Base-by-base conservation (phyloP, 2,888 invertebrate species). In the Blastobasis lacticolella region DNA sequence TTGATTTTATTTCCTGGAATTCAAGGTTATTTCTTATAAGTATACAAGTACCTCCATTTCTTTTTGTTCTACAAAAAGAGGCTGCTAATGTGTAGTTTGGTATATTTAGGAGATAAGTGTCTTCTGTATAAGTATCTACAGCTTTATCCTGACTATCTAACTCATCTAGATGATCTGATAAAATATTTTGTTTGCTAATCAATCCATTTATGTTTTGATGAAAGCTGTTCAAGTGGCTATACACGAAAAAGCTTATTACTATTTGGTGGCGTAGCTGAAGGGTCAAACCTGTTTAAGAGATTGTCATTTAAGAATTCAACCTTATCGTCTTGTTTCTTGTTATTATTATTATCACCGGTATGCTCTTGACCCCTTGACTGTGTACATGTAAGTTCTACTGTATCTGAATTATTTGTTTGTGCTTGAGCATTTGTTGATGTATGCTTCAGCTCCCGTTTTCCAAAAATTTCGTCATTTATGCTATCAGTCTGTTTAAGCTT, bases 291-390 rank as follows among this genome's bases (percentile, higher is more conserved):
- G 23, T 23, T 23, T 23, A 23, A 23, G 23, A 23, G 23, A 3
- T 23, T 23, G 23, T 23, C 23, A 23, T 23, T 23, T 23, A 23
- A 23, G 23, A 23, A 3, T 23, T 23, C 23, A 23, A 23, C 23
- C 23, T 23, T 23, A 23, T 23, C 23, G 23, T 23, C 23, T 23
- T 23, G 23, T 23, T 23, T 23, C 3, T 3, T 23, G 23, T 49
- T n/a, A n/a, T n/a, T n/a, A n/a, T n/a, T 7, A 50, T 42, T 48
- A 58, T 9, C 23, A 56, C 52, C 4, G 43, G 49, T 9, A 56
- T 56, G 36, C 54, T 56, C 23, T 53, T 56, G 56, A 49, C 54
- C 54, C 9, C 54, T 5, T 6, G 52, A 46, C 36, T 41, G 9
- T 47, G 54, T 45, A 49, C 9, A 40, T 37, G 49, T 54, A 57